These are phyloP conservation scores for Chaetodon trifascialis DNA, from an alignment of 2,113 vertebrate genomes.

Conservation along the genomic window DNA sequence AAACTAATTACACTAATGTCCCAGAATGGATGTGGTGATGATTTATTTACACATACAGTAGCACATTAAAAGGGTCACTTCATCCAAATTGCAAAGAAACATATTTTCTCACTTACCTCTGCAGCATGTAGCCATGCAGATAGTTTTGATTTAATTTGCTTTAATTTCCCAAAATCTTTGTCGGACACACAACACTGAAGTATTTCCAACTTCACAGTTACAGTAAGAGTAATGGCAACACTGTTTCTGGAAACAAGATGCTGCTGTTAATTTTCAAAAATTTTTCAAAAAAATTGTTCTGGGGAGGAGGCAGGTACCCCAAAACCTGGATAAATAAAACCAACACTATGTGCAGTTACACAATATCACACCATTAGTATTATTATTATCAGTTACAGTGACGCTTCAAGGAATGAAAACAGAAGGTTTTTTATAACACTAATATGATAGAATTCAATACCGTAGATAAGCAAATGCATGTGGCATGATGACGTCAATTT, in stretches of 20 bases:
- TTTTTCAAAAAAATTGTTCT: background rate
- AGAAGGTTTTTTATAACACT: too few species aligned
- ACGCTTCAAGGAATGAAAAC: too few species aligned
- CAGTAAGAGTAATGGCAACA: background rate
- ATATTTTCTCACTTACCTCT: too few species aligned
- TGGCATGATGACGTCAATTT: too few species aligned
- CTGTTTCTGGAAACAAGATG: background rate
- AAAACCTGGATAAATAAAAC: background rate
- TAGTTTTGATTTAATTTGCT: background rate
- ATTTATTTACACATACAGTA: background rate
- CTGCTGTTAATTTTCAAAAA: background rate
- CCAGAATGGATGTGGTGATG: background rate
- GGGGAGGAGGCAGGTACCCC: background rate
- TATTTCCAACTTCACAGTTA: too few species aligned
- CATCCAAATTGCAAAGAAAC: background rate
- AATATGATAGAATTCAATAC: too few species aligned
- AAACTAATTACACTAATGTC: background rate
- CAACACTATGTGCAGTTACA: background rate
- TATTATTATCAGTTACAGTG: too few species aligned
- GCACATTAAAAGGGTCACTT: background rate
- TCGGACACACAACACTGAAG: too few species aligned
- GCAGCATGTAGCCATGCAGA: background rate
- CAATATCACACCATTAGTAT: too few species aligned
- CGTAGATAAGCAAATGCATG: too few species aligned
- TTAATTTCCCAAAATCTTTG: too few species aligned